Evolutionary conservation across 2,888 invertebrate species (phyloP), one percentile per base, ranked within the genome.

Genomic region (Agonopterix heracliana): DNA sequence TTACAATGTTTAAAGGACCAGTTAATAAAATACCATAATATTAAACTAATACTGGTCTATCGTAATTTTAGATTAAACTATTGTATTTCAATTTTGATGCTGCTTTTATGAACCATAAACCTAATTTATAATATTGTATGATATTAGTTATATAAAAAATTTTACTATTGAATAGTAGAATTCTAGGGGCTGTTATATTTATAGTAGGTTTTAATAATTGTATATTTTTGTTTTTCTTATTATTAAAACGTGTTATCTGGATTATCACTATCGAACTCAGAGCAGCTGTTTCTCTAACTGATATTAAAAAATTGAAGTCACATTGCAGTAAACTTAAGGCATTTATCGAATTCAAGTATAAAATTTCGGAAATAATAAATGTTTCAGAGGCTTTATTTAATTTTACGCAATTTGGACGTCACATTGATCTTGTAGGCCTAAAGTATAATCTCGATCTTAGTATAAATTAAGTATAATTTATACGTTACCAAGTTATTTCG

Each of bases 161-260:
- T 82, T 81, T 82, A 75, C 87, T 88, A 88, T 88, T 64, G 76
- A 84, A 86, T 88, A 87, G 87, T 87, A 74, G 84, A 81, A 76
- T 71, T 63, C 55, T 78, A 78, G 77, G 76, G 87, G 87, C 87
- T 87, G 87, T 87, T 86, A 82, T 84, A 81, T 85, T 82, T 81
- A 80, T 81, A 78, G 64, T 81, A 77, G 69, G 69, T 74, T 26
- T 26, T 68, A 67, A 66, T 72, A 62, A 72, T 64, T 86, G 86
- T 87, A 84, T 79, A 86, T 85, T 81, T 85, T 79, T 80, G 82
- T 84, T 81, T 56, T 55, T 64, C 65, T 61, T 63, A 52, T 60
- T 66, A 44, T n/a, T 34, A 34, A 11, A 68, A 61, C 51, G 63
- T 57, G 63, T 64, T 35, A 9, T 35, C 0, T 38, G 55, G 49